phyloP scores from a whole-genome alignment of 2,113 vertebrate species.

The Himantopus leucocephalus region DNA sequence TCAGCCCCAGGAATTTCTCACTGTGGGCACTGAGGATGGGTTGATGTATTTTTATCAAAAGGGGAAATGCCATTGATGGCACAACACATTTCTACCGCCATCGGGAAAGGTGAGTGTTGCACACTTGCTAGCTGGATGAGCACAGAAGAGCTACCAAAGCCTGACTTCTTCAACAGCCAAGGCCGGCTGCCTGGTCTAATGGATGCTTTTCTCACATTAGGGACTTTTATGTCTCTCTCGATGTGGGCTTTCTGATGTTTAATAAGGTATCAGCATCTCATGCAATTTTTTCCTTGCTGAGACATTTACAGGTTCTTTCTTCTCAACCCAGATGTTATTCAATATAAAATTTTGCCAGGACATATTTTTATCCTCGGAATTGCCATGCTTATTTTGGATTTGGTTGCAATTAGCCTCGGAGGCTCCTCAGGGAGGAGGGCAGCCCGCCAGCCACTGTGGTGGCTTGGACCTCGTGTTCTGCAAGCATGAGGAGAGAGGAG shows the following conservation, averaged over 20 bases:
- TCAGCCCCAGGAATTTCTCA: neutral
- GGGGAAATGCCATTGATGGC: neutral
- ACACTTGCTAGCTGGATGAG: neutral
- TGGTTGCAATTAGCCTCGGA: neutral
- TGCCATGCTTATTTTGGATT: neutral
- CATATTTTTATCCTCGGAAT: neutral
- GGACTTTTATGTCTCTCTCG: fast-evolving
- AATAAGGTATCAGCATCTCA: neutral
- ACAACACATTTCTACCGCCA: neutral
- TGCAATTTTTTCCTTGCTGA: neutral
- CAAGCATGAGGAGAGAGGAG: neutral
- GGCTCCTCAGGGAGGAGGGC: neutral
- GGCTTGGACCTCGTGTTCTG: neutral
- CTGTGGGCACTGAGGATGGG: neutral
- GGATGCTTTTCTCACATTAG: neutral
- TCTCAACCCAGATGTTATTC: neutral
- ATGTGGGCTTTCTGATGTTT: neutral
- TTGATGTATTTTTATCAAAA: neutral
- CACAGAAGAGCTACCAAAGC: neutral
- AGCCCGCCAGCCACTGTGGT: neutral
- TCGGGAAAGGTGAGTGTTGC: neutral
- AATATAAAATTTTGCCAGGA: neutral
- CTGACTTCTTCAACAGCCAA: neutral
- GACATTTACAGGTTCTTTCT: neutral
- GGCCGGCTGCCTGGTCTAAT: neutral